Conservation (phyloP, 2,797 vertebrate genomes). For the Varecia variegata region DNA sequence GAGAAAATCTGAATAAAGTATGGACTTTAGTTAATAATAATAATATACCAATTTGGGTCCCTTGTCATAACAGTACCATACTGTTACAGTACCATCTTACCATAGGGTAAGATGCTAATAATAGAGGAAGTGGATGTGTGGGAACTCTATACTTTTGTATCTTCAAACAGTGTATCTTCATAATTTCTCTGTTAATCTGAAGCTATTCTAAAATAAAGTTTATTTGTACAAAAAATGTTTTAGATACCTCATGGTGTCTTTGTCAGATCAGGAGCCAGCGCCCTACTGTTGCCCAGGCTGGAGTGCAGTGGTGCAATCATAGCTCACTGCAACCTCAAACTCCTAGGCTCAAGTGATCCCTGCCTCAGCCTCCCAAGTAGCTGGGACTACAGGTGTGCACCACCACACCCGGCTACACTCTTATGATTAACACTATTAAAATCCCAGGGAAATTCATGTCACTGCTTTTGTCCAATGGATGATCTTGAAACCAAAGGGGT, state of each 20-base stretch:
- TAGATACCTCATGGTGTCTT: neutral
- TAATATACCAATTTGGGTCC: neutral
- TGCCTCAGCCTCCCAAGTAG: neutral
- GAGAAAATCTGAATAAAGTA: neutral
- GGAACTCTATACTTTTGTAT: neutral
- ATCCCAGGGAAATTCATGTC: neutral
- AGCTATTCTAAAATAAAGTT: neutral
- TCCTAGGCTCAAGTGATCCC: neutral
- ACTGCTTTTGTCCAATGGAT: neutral
- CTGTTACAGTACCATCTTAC: too few relatives aligned
- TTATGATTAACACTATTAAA: neutral
- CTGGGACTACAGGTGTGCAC: neutral
- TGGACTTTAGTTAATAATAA: neutral
- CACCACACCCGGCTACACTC: neutral
- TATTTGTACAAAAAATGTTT: neutral
- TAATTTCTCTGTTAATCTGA: neutral
- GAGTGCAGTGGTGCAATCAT: neutral
- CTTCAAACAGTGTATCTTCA: neutral
- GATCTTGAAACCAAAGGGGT: neutral
- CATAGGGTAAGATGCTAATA: neutral
- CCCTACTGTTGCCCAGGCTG: neutral
- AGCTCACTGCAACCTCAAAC: neutral
- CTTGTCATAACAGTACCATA: neutral
- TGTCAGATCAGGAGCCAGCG: rapidly evolving
- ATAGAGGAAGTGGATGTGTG: neutral